These are phyloP conservation scores for Zygothrica quintamaculata DNA, from an alignment of 2,888 invertebrate genomes.

Conservation along the genomic window DNA sequence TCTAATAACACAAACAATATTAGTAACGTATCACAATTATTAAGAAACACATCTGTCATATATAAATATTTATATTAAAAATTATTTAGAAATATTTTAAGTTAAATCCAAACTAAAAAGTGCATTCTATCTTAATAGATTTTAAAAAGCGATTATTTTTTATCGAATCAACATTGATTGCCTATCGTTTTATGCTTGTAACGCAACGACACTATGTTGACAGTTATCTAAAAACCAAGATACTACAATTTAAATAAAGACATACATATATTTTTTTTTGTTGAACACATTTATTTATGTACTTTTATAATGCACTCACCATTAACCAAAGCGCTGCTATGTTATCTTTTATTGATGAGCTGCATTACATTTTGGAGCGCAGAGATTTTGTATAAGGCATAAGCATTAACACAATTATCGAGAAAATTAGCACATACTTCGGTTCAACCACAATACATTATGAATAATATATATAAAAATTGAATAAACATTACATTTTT, in stretches of 20 bases:
- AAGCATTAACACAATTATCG: conserved; percentile 12
- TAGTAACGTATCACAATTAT: no score
- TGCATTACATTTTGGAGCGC: conserved; percentile 12
- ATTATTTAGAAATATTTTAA: no score
- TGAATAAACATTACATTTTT: conserved; percentile 39
- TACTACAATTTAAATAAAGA: neutral
- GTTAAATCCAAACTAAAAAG: no score
- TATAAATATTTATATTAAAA: no score
- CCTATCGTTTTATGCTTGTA: no score
- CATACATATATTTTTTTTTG: neutral
- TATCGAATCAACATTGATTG: no score
- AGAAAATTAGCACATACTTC: conserved; percentile 21
- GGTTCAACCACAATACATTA: conserved; percentile 41
- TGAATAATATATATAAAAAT: conserved; percentile 47
- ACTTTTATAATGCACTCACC: conserved; percentile 20
- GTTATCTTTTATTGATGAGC: conserved; percentile 21
- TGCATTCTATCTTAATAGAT: no score
- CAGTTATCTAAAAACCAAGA: neutral
- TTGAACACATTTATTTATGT: conserved; percentile 44
- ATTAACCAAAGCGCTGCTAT: conserved; percentile 11
- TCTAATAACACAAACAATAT: no score
- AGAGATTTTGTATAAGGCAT: conserved; percentile 12
- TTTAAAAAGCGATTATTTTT: no score
- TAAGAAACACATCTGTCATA: no score
- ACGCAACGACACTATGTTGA: no score